Conservation (phyloP, 2,888 invertebrate species). For the Diarsia rubi region DNA sequence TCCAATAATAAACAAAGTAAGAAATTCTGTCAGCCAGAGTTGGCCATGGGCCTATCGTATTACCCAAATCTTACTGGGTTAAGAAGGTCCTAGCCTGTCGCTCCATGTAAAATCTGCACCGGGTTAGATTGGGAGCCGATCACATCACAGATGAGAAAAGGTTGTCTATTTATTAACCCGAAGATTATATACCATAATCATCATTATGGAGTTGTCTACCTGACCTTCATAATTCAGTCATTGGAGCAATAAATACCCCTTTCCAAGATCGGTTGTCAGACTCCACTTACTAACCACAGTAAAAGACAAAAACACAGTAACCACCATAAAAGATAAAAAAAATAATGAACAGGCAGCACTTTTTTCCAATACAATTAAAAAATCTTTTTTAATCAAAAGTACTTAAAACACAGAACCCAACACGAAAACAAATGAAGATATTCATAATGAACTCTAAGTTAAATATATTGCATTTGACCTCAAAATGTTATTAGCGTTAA, state of each 20-base stretch:
- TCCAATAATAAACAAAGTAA: neutral
- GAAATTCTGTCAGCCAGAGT: too few relatives aligned
- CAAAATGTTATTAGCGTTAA: slow-evolving; percentile 71
- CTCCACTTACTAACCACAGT: neutral
- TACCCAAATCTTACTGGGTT: neutral
- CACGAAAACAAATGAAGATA: slow-evolving; percentile 64
- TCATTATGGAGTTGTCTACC: rapidly evolving
- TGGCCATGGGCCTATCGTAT: neutral
- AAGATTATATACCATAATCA: too few relatives aligned
- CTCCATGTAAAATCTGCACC: too few relatives aligned
- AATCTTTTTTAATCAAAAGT: slow-evolving; percentile 46
- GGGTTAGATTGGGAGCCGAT: neutral
- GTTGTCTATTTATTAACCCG: too few relatives aligned
- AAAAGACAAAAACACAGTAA: neutral
- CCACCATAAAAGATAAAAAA: neutral
- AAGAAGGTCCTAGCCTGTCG: too few relatives aligned
- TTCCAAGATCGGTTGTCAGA: neutral
- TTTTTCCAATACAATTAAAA: slow-evolving; percentile 14
- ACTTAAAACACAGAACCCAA: slow-evolving; percentile 17
- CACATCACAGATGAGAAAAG: neutral
- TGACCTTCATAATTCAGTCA: neutral
- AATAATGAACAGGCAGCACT: neutral
- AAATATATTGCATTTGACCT: slow-evolving; percentile 70
- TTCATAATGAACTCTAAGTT: slow-evolving; percentile 67
- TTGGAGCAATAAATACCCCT: neutral